Evolutionary conservation across 2,888 invertebrate species (phyloP).

Genomic region (Volucella zonaria): DNA sequence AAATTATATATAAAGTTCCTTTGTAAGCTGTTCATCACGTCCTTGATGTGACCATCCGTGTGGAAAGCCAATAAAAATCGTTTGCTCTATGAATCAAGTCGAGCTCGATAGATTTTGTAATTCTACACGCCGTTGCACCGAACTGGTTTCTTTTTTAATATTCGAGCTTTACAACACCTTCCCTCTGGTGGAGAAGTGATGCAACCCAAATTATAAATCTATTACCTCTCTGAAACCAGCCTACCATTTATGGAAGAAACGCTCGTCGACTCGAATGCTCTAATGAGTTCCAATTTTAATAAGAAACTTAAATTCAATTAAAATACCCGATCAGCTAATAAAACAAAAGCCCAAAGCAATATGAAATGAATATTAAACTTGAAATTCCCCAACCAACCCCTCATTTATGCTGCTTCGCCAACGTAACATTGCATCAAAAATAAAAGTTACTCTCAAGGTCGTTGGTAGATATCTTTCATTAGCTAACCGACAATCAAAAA

Average conservation of each 20-base stretch:
- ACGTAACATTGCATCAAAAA: constrained; percentile 5
- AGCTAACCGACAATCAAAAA: constrained; percentile 23
- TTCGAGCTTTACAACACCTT: constrained; percentile 6
- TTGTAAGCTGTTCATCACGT: background rate
- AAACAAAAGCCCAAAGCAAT: background rate
- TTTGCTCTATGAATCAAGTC: background rate
- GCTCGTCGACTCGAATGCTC: background rate
- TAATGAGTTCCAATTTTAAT: constrained; percentile 28
- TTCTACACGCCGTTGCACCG: constrained; percentile 2
- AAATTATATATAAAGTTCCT: too few species aligned
- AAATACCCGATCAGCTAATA: background rate
- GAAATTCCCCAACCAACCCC: background rate
- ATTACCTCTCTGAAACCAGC: background rate
- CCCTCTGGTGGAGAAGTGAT: background rate
- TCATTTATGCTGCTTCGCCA: too few species aligned
- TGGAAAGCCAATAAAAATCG: constrained; percentile 17
- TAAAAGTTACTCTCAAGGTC: constrained; percentile 42
- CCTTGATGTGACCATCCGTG: constrained; percentile 24
- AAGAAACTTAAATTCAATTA: constrained; percentile 24
- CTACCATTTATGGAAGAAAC: constrained; percentile 16
- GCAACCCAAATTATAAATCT: constrained; percentile 11
- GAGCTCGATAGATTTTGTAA: constrained; percentile 7
- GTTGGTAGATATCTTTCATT: constrained; percentile 20
- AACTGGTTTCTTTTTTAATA: constrained; percentile 2
- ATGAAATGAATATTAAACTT: background rate